phyloP scores from a whole-genome alignment of 2,888 invertebrate species.

The Latrodectus elegans region DNA sequence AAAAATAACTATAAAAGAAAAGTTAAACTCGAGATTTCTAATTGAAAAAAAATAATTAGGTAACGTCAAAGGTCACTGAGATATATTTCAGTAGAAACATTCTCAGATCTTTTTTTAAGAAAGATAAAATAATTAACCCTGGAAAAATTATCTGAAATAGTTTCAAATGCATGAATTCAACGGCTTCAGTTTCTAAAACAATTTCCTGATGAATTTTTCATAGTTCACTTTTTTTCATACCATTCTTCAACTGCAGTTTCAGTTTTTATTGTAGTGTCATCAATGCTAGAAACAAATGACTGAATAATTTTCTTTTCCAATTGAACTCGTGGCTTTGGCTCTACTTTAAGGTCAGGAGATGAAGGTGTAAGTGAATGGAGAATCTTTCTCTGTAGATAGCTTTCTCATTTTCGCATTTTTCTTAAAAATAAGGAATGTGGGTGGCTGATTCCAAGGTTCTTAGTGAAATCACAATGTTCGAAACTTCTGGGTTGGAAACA shows the following conservation, averaged over 20 bases:
- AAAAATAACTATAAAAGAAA: too few relatives aligned
- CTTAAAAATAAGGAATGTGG: conserved; percentile 15
- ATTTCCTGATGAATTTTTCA: not conserved
- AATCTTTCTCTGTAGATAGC: conserved; percentile 9
- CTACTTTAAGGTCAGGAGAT: conserved; percentile 26
- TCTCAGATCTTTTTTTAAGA: too few relatives aligned
- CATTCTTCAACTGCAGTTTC: not conserved
- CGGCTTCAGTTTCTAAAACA: not conserved
- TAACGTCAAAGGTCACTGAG: too few relatives aligned
- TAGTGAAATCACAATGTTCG: conserved; percentile 38
- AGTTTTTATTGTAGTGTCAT: not conserved
- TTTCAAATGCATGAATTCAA: too few relatives aligned
- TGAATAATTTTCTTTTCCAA: too few relatives aligned
- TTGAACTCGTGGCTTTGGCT: not conserved
- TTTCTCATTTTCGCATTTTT: conserved; percentile 23
- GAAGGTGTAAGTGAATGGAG: not conserved
- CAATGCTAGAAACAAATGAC: not conserved
- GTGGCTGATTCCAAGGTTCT: conserved; percentile 48
- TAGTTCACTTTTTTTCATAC: not conserved
- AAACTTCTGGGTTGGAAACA: conserved; percentile 32
- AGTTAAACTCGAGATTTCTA: too few relatives aligned
- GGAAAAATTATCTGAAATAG: too few relatives aligned
- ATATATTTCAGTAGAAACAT: too few relatives aligned
- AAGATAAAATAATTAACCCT: too few relatives aligned
- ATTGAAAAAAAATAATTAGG: too few relatives aligned